Evolutionary conservation across 2,113 vertebrate species (phyloP), one percentile per base, ranked within the genome.

Genomic region (Crotalus viridis): DNA sequence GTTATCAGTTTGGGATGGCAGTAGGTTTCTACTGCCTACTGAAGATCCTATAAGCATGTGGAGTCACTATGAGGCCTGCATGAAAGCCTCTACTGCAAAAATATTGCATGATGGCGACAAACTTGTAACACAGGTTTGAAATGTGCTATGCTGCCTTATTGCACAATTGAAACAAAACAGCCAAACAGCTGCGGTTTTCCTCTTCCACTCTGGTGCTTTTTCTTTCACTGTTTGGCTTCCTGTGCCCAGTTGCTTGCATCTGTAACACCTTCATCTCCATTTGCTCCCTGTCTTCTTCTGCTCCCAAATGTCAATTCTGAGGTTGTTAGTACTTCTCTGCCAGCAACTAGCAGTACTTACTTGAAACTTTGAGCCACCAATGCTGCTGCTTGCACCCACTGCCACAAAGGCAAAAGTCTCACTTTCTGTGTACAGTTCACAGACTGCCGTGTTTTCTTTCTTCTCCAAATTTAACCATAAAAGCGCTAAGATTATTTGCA

Each of bases 221-320:
- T 95, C 92, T 95, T 90, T 55, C 91, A 43, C 87, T 89, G 95
- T 91, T 91, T 0, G 0, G 69, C 13, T 94, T 95, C 88, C 95
- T 92, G 39, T 52, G 21, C 94, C 93, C 90, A 89, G 87, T 91
- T 86, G 69, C 93, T 94, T 48, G 0, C 88, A 95, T 93, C 95
- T 95, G 95, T 95, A 91, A 51, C 64, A 92, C 86, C 89, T 92
- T 87, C 51, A 85, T 46, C 81, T 19, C 13, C 87, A 57, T 87
- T 5, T 55, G 13, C 33, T 5, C 92, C 2, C 0, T 0, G 7
- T 0, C 56, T 61, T 21, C 21, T 26, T 51, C 33, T 10, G 2
- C 24, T 64, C 3, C 0, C 46, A 1, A 87, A 43, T 52, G 91
- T 39, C 3, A 0, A 69, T 74, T 91, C 22, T 10, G 51, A n/a